Percentiles rank a stretch among this genome's conserved stretches.
phyloP scores from a whole-genome alignment of 2,888 invertebrate genomes.

The Gibbula magus region DNA sequence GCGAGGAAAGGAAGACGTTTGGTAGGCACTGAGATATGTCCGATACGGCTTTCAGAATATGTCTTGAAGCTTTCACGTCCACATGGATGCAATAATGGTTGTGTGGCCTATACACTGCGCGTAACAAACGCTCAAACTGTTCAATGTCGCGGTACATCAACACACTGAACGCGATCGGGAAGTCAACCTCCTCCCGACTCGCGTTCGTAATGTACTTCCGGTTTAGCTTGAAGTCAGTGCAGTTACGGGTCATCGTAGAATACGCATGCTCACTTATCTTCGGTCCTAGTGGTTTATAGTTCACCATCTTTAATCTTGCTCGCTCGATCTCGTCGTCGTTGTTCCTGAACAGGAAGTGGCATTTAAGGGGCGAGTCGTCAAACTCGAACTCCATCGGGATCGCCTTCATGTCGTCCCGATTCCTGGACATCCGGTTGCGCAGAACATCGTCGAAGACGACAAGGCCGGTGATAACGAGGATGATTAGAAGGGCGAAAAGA shows the following conservation, averaged over 20 bases:
- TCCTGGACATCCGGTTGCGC: neutral
- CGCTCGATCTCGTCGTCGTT: neutral
- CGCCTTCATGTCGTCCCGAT: neutral
- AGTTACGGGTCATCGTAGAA: constrained; percentile 34
- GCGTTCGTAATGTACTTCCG: constrained; percentile 43
- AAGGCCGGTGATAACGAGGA: neutral
- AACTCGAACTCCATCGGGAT: neutral
- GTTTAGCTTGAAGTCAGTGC: constrained; percentile 36
- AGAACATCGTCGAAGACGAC: neutral
- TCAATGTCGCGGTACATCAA: constrained; percentile 52
- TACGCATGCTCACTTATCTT: constrained; percentile 16
- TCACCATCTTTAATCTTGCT: neutral
- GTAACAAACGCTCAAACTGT: constrained; percentile 56
- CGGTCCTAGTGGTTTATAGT: neutral
- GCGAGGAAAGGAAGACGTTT: constrained; percentile 57
- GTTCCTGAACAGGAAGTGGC: neutral
- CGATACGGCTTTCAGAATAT: constrained; percentile 36
- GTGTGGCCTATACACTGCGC: constrained; percentile 66
- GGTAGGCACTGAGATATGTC: constrained; percentile 52
- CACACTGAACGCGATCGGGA: constrained; percentile 62
- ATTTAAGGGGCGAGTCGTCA: neutral
- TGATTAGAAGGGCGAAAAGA: neutral
- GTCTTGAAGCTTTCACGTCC: constrained; percentile 47
- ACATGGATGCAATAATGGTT: constrained; percentile 67
- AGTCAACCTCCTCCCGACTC: constrained; percentile 44